These are phyloP conservation scores for Cirrhinus mrigala DNA, from an alignment of 2,797 vertebrate species.

Conservation along the genomic window DNA sequence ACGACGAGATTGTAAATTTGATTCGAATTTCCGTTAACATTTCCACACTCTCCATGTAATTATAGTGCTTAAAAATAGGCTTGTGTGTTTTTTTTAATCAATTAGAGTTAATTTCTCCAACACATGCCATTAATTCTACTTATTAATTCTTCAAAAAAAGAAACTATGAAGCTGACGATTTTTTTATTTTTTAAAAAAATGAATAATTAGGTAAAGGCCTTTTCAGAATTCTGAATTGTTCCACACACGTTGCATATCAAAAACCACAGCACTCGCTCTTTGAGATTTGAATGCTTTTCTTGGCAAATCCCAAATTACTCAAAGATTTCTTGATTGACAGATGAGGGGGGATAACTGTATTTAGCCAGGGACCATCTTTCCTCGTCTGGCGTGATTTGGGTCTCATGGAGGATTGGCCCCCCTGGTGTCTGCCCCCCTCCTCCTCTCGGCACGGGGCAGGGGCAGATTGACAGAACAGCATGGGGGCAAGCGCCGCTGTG, in stretches of 20 bases:
- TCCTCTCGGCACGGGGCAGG: constrained; percentile 58
- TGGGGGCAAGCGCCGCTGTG: constrained; percentile 64
- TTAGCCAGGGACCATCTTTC: constrained; percentile 66
- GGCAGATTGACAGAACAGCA: constrained; percentile 74
- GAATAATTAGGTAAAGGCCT: background rate
- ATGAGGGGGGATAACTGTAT: constrained; percentile 70
- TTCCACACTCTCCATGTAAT: background rate
- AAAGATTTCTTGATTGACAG: constrained; percentile 69
- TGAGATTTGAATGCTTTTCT: constrained; percentile 37
- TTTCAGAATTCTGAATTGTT: constrained; percentile 24
- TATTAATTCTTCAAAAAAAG: background rate
- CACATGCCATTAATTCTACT: constrained; percentile 18
- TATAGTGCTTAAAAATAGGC: constrained; percentile 4
- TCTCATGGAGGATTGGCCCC: constrained; percentile 64
- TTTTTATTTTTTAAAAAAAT: background rate
- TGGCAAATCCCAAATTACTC: constrained; percentile 57
- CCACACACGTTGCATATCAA: constrained; percentile 24
- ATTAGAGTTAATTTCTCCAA: constrained; percentile 15
- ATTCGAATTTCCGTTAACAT: constrained; percentile 20
- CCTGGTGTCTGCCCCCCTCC: constrained; percentile 49
- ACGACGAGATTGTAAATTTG: background rate
- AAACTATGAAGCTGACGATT: background rate
- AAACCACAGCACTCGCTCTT: constrained; percentile 4
- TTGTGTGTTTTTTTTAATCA: background rate
- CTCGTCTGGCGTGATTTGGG: constrained; percentile 64